A percentile compares a stretch with the other conserved stretches of the same genome.
phyloP scores from a whole-genome alignment of 1,140 invertebrate genomes.

The Radopholus similis region DNA sequence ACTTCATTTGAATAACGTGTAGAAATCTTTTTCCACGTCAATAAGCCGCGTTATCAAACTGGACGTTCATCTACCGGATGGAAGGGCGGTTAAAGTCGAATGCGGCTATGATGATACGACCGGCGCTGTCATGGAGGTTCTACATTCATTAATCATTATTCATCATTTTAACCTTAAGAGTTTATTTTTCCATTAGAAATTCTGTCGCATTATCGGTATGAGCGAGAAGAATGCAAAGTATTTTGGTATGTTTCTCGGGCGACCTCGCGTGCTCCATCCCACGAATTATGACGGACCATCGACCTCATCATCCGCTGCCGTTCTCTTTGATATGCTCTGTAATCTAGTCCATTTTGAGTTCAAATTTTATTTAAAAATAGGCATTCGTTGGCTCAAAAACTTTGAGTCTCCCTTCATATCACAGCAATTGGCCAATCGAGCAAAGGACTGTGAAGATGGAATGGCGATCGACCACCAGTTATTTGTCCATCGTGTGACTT shows the following conservation, averaged over 20 bases:
- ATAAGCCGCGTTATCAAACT: slow-evolving; percentile 28
- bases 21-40: slow-evolving; percentile 22
- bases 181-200: slow-evolving; percentile 18
- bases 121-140: slow-evolving; percentile 37
- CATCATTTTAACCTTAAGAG: neutral
- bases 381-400: slow-evolving; percentile 48
- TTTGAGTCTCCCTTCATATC: slow-evolving; percentile 47
- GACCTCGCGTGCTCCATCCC: neutral
- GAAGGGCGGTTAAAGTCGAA: slow-evolving; percentile 28
- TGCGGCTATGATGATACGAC: slow-evolving; percentile 44
- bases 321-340: slow-evolving; percentile 31
- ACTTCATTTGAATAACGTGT: slow-evolving; percentile 4
- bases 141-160: too few relatives aligned
- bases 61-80: slow-evolving; percentile 43
- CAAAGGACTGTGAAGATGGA: neutral
- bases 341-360: neutral
- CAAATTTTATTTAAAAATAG: slow-evolving; percentile 20
- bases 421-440: slow-evolving; percentile 27
- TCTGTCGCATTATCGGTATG: slow-evolving; percentile 27
- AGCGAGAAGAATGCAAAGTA: slow-evolving; percentile 21
- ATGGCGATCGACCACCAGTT: slow-evolving; percentile 26
- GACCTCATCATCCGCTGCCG: neutral
- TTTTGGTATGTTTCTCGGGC: slow-evolving; percentile 33
- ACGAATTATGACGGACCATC: neutral
- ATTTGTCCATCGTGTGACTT: slow-evolving; percentile 34